These are phyloP conservation scores for Noctua pronuba DNA, from an alignment of 2,888 invertebrate genomes.

Conservation along the genomic window DNA sequence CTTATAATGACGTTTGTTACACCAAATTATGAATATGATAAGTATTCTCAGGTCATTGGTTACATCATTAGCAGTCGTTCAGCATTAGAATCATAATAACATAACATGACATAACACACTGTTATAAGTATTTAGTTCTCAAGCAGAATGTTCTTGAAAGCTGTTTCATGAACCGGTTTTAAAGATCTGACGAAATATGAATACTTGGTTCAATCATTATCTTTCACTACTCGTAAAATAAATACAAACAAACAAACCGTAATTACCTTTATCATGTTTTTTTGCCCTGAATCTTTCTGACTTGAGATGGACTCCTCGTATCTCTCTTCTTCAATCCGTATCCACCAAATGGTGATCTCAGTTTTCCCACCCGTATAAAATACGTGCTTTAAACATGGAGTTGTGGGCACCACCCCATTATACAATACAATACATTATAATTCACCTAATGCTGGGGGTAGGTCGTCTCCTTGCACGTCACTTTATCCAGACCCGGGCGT, in stretches of 20 bases:
- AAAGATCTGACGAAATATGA: conserved; percentile 1
- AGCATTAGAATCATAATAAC: not conserved
- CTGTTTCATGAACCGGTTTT: conserved; percentile 33
- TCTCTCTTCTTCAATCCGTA: not conserved
- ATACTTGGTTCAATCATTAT: conserved; percentile 5
- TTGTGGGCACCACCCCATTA: not conserved
- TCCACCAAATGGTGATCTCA: not conserved
- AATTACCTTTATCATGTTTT: not conserved
- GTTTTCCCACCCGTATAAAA: not conserved
- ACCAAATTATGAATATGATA: not conserved
- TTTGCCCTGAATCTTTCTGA: not conserved
- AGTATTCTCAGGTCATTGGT: not conserved
- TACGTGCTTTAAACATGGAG: not conserved
- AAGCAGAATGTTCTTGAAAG: conserved; percentile 11
- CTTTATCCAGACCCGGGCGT: not conserved
- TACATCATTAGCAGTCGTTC: not conserved
- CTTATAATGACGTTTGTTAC: not conserved
- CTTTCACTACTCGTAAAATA: not conserved
- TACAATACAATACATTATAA: not conserved
- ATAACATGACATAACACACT: not conserved
- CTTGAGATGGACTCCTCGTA: not conserved
- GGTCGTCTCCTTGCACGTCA: not conserved
- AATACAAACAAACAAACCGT: not conserved
- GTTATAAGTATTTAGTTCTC: not conserved
- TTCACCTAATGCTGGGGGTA: not conserved